These are phyloP conservation scores for Leptarthrus brevirostris DNA, from an alignment of 2,888 invertebrate genomes.

Conservation along the genomic window DNA sequence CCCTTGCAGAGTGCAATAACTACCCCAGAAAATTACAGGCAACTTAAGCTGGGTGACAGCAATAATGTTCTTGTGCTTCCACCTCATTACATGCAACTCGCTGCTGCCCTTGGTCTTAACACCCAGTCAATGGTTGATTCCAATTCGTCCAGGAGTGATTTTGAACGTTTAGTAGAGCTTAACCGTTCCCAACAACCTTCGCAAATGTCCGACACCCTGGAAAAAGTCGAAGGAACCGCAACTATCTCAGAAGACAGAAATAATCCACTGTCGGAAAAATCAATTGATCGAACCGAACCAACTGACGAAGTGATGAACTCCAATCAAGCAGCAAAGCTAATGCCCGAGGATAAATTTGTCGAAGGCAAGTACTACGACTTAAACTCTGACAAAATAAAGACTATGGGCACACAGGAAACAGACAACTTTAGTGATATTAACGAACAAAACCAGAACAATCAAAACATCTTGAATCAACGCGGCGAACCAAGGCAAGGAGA, in stretches of 20 bases:
- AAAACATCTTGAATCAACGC: constrained; percentile 58
- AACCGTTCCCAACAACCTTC: constrained; percentile 59
- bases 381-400: constrained; percentile 20
- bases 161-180: constrained; percentile 64
- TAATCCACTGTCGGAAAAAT: constrained; percentile 26
- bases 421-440: constrained; percentile 55
- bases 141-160: constrained; percentile 62
- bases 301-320: constrained; percentile 13
- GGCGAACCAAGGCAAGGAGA: constrained; percentile 60
- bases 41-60: constrained; percentile 65
- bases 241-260: neutral
- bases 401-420: constrained; percentile 3
- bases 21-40: constrained; percentile 61
- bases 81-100: constrained; percentile 72
- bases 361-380: constrained; percentile 10
- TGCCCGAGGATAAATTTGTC: constrained; percentile 3
- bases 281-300: constrained; percentile 52
- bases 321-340: constrained; percentile 6
- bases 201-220: constrained; percentile 53
- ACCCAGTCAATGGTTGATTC: constrained; percentile 64
- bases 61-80: constrained; percentile 71
- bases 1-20: neutral
- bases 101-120: constrained; percentile 67
- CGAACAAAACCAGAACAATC: constrained; percentile 58
- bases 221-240: constrained; percentile 50